These are phyloP conservation scores for Knipowitschia caucasica DNA, from an alignment of 2,797 vertebrate genomes.

Conservation along the genomic window DNA sequence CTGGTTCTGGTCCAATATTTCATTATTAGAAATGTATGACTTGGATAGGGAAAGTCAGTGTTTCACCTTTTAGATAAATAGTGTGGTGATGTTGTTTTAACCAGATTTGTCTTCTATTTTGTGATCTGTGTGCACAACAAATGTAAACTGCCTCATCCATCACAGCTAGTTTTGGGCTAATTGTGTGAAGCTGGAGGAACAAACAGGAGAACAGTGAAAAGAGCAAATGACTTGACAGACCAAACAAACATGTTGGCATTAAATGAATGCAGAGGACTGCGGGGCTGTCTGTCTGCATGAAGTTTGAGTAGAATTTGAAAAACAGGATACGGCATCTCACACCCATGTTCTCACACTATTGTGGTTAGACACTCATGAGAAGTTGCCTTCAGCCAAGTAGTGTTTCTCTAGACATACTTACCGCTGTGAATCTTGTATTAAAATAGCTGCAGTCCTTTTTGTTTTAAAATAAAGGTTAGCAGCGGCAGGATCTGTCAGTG, in stretches of 20 bases:
- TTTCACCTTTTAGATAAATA: neutral
- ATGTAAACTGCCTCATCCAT: slow-evolving; percentile 25
- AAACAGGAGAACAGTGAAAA: slow-evolving; percentile 22
- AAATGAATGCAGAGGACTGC: slow-evolving; percentile 21
- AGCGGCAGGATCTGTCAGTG: neutral
- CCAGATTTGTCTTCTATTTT: slow-evolving; percentile 11
- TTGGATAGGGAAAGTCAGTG: too few relatives aligned
- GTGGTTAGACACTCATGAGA: slow-evolving; percentile 47
- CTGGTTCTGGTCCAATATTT: too few relatives aligned
- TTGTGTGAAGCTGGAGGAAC: slow-evolving; percentile 5
- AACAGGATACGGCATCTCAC: slow-evolving; percentile 65
- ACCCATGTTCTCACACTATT: slow-evolving; percentile 28
- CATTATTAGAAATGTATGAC: too few relatives aligned
- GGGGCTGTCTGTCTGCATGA: neutral
- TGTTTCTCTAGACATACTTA: slow-evolving; percentile 21
- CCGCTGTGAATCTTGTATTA: neutral
- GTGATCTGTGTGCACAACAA: slow-evolving; percentile 4
- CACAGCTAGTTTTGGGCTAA: slow-evolving; percentile 9
- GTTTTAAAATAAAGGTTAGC: neutral
- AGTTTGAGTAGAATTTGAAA: slow-evolving; percentile 29
- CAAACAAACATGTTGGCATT: slow-evolving; percentile 27
- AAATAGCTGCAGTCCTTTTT: neutral
- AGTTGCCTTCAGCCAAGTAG: slow-evolving; percentile 23
- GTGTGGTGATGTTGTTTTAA: neutral
- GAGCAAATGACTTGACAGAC: slow-evolving; percentile 20